Evolutionary conservation across 2,113 vertebrate genomes (phyloP).

Genomic region (Sylvia atricapilla): DNA sequence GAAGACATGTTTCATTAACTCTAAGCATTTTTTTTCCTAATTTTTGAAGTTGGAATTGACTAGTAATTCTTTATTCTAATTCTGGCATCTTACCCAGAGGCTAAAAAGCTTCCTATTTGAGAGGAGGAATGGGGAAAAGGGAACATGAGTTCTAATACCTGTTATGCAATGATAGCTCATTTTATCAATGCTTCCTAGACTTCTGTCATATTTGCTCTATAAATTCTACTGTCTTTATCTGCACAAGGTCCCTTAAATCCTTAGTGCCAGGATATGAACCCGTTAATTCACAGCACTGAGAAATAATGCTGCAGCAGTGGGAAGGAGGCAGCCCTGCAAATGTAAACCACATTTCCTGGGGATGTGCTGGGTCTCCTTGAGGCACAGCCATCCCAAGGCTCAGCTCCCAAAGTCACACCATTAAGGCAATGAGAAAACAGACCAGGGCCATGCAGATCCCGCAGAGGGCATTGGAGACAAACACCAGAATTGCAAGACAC

Average conservation of each 20-base stretch:
- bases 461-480: not conserved
- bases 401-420: not conserved
- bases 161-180: not conserved
- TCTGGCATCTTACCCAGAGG: not conserved
- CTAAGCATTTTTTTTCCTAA: not conserved
- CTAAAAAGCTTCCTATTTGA: not conserved
- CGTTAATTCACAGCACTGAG: slow-evolving; percentile 29
- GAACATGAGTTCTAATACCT: not conserved
- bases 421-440: slow-evolving; percentile 2
- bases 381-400: not conserved
- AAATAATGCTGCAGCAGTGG: not conserved
- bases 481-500: not conserved
- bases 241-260: slow-evolving; percentile 8
- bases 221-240: not conserved
- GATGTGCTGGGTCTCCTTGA: not conserved
- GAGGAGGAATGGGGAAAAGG: not conserved
- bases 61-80: not conserved
- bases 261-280: not conserved
- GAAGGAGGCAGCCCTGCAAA: not conserved
- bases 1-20: not conserved
- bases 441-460: not conserved
- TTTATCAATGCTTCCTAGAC: slow-evolving; percentile 29
- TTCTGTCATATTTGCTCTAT: not conserved
- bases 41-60: not conserved
- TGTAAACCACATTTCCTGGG: not conserved